These are phyloP conservation scores for Saccopteryx leptura DNA, from an alignment of 2,113 vertebrate species.

Conservation along the genomic window DNA sequence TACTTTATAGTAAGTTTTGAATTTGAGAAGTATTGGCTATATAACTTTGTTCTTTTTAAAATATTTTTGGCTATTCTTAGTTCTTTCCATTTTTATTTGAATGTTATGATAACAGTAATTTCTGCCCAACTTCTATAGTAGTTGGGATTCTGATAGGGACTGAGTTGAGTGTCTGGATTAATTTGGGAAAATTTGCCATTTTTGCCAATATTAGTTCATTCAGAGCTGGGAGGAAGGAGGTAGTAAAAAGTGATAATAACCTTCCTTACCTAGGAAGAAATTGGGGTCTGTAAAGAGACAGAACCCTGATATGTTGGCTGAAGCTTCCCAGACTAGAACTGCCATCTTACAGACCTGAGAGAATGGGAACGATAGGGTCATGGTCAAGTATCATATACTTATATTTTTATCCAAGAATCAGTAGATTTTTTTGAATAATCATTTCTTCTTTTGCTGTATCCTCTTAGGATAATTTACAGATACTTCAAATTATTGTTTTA, in stretches of 20 bases:
- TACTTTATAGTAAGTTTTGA: not conserved
- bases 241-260: not conserved
- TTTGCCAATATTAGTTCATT: not conserved
- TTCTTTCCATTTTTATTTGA: not conserved
- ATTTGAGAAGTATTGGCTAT: not conserved
- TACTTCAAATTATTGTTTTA: not conserved
- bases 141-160: not conserved
- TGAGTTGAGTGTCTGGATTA: not conserved
- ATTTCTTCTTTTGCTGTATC: not conserved
- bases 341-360: not conserved
- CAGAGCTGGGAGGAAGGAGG: not conserved
- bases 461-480: not conserved
- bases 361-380: not conserved
- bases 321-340: not conserved
- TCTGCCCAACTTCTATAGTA: not conserved
- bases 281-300: not conserved
- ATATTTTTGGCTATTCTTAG: not conserved
- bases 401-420: not conserved
- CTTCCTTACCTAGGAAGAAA: not conserved
- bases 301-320: not conserved
- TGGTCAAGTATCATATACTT: not conserved
- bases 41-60: not conserved
- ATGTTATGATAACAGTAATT: not conserved
- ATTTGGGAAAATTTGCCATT: not conserved
- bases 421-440: not conserved